Base-by-base conservation (phyloP, 2,797 vertebrate genomes). In the Hafferia zeledoni region DNA sequence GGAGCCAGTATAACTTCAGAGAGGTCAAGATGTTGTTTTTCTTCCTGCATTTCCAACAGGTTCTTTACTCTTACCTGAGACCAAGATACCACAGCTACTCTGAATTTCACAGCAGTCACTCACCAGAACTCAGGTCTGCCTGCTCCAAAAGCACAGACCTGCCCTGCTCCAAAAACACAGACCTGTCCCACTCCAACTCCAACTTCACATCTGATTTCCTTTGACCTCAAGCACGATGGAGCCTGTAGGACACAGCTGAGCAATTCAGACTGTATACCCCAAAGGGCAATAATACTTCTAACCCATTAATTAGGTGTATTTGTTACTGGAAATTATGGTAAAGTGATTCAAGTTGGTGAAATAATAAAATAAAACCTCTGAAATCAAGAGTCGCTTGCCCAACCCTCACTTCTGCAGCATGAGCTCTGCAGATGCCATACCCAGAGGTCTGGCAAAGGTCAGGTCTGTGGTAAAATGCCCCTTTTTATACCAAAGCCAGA, bases 301-400 rank as follows among this genome's bases (percentile, higher is more conserved):
- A 83, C 68, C 63, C 80, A 12, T 64, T 70, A 71, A 69, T 78
- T 78, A 79, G 55, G 31, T 50, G 47, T 30, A 28, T 92, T 93
- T 90, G 74, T 94, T 88, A 90, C 74, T 59, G 72, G 83, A 94
- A 59, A 63, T 70, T 63, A 77, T 18, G n/a, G 31, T 13, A 6
- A 87, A 80, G 63, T 19, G 14, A 68, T 83, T 77, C 71, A 47
- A 87, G 43, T 24, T 57, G 53, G 83, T 52, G 65, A 69, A 96
- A 84, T 52, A 75, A 65, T 46, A 65, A 83, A 80, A 92, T 44
- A 71, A 95, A 86, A 65, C 33, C 65, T 82, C 81, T 57, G 75
- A 83, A 93, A 93, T 68, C 30, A 47, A 53, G 56, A 86, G 49
- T n/a, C 7, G 1, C 55, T 87, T 33, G 75, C 61, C 63, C 65